Base-by-base conservation (phyloP, 1,140 invertebrate species). In the Caenorhabditis brenneri region DNA sequence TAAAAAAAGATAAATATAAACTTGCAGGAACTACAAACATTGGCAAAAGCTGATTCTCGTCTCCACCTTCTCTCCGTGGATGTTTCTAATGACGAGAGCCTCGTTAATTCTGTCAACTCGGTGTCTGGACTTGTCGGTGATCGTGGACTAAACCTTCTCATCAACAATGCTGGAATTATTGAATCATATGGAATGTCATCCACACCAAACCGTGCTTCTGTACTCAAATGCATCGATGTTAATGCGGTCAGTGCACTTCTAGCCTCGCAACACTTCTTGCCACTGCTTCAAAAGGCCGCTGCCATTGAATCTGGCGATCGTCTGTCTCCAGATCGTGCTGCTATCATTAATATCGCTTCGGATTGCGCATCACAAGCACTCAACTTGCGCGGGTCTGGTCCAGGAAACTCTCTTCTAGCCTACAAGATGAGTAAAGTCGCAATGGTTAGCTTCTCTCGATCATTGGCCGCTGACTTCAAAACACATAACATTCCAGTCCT, bases 101-200 rank as follows among this genome's bases (percentile, higher is more conserved):
- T 74, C n/a, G 36, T 24, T 7, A 39, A 24, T 31, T 74, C 65
- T 1, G 65, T 74, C 5, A 74, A 42, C 4, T 74, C 65, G 0
- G 65, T 74, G 42, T 6, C 65, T 46, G 65, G 36, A 79, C 46
- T 83, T 24, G 82, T 83, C n/a, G 82, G 82, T 15, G 74, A 83
- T 53, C 29, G 33, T 42, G 82, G 82, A 19, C 33, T 83, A 46
- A 83, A 53, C 22, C n/a, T 83, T 7, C 49, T 86, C 3, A 84
- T 86, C 22, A 86, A 86, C 53, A 86, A 86, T 51, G 84, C 84
- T n/a, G 84, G 84, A 42, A 42, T 84, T n/a, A 51, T 78, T 51
- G 82, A 55, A 31, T 9, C 29, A 39, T 83, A 83, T 33, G 69
- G 51, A 29, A 78, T 31, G 10, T 55, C 36, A n/a, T 79, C 69